phyloP scores from a whole-genome alignment of 2,797 vertebrate species.

The Falco cherrug region DNA sequence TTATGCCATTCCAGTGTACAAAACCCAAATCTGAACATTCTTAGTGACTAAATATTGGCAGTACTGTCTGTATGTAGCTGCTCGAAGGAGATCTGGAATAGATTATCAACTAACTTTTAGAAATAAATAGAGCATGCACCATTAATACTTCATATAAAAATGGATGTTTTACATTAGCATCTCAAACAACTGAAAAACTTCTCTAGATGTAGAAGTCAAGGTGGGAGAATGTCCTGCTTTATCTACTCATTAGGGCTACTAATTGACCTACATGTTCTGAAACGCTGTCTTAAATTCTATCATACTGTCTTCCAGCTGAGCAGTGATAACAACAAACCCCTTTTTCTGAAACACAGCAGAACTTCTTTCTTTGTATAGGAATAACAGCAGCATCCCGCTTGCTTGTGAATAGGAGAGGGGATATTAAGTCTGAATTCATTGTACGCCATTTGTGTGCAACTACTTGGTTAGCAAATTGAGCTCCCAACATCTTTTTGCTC shows the following conservation, averaged over 20 bases:
- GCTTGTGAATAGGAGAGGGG: neutral
- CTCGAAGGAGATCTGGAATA: conserved; percentile 51
- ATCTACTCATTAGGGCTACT: neutral
- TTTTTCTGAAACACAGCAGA: neutral
- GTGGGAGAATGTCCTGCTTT: neutral
- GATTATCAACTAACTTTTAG: conserved; percentile 48
- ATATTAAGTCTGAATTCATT: neutral
- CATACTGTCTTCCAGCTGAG: neutral
- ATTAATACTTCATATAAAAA: conserved; percentile 32
- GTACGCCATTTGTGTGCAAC: neutral
- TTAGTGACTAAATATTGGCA: conserved; percentile 62
- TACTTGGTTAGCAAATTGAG: neutral
- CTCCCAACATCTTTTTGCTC: neutral
- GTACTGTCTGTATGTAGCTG: conserved; percentile 20
- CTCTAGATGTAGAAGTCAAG: neutral
- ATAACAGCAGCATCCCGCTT: neutral
- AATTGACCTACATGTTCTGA: neutral
- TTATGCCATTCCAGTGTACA: conserved; percentile 60
- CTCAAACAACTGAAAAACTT: neutral
- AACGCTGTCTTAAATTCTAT: neutral
- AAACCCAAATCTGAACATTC: conserved; percentile 54
- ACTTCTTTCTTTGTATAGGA: neutral
- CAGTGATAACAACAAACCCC: neutral
- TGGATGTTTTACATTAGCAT: neutral
- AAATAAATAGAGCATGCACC: conserved; percentile 55